These are phyloP conservation scores for Apis florea DNA, from an alignment of 1,140 invertebrate genomes.

Conservation along the genomic window DNA sequence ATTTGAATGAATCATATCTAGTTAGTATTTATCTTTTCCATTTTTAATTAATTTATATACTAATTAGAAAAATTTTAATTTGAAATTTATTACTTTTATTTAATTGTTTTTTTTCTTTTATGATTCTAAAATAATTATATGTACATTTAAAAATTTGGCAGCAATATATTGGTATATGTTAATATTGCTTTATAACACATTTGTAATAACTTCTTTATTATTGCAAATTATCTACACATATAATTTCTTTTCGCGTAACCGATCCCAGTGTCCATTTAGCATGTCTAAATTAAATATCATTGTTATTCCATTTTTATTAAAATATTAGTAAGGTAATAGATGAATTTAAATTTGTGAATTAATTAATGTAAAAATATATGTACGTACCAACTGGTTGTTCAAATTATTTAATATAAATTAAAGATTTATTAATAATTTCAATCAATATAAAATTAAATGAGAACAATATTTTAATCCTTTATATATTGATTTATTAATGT, in stretches of 20 bases:
- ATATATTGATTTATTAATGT: not conserved
- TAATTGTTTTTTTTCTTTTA: not conserved
- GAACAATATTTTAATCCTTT: not conserved
- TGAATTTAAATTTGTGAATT: not conserved
- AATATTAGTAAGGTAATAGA: not conserved
- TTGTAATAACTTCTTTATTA: slow-evolving; percentile 60
- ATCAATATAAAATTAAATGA: not conserved
- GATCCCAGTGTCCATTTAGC: slow-evolving; percentile 44
- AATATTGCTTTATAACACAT: slow-evolving; percentile 40
- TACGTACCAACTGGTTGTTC: slow-evolving; percentile 11
- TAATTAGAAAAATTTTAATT: not conserved
- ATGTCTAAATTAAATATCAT: slow-evolving; percentile 7
- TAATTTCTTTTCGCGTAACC: slow-evolving; percentile 37
- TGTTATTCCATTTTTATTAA: slow-evolving; percentile 12
- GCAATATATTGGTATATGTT: slow-evolving; percentile 29
- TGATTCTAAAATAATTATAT: slow-evolving; percentile 12
- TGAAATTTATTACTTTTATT: not conserved
- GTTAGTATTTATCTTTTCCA: no score
- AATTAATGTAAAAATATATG: no score
- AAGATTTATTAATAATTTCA: not conserved
- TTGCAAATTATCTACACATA: slow-evolving; percentile 62
- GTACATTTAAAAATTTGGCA: slow-evolving; percentile 13
- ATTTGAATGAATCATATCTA: not conserved
- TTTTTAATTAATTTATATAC: no score
- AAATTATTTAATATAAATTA: not conserved